Percentiles rank a stretch among this genome's conserved stretches.
These are phyloP conservation scores for Drosophila baimaii DNA, from an alignment of 1,140 invertebrate species.

Conservation along the genomic window DNA sequence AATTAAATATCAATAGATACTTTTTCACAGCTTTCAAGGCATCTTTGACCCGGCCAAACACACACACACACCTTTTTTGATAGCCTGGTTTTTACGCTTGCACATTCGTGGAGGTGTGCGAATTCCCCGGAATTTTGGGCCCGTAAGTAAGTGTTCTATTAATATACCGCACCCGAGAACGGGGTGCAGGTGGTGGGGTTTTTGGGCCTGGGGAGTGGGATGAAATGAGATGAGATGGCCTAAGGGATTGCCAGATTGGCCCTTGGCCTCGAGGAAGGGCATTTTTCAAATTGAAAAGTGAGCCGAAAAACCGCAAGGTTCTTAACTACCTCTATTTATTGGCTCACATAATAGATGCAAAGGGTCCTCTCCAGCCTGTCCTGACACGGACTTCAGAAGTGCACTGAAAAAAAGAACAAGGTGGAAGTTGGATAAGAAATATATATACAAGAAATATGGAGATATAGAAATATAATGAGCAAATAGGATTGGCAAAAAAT, in stretches of 20 bases:
- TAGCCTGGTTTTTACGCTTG: constrained; percentile 44
- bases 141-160: constrained; percentile 27
- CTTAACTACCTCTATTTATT: constrained; percentile 83
- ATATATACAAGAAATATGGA: neutral
- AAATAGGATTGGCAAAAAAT: too few species aligned
- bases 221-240: neutral
- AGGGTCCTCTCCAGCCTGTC: neutral
- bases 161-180: constrained; percentile 5
- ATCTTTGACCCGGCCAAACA: constrained; percentile 20
- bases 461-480: neutral
- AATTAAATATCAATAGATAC: neutral
- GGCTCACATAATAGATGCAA: constrained; percentile 72
- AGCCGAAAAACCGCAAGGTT: constrained; percentile 71
- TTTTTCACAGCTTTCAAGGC: constrained; percentile 26
- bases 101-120: constrained; percentile 47
- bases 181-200: neutral
- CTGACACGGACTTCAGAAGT: neutral
- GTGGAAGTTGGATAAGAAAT: neutral
- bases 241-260: neutral
- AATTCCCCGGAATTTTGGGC: constrained; percentile 46
- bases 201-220: neutral
- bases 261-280: constrained; percentile 13
- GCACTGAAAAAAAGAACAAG: neutral
- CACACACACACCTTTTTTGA: neutral
- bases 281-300: constrained; percentile 84